Conservation (phyloP, 2,113 vertebrate species). For the Mixornis gularis region DNA sequence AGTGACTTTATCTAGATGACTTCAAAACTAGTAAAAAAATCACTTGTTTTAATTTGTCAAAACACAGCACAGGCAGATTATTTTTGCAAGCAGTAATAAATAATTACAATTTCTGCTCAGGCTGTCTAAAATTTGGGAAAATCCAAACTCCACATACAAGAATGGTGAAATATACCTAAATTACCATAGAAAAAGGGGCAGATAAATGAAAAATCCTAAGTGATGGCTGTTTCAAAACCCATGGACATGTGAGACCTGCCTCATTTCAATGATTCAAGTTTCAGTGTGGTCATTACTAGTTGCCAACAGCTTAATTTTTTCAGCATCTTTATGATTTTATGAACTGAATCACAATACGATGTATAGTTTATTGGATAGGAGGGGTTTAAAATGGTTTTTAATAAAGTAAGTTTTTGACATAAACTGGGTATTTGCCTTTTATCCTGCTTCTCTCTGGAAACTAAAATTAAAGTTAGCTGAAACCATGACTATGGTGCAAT, state of each 20-base stretch:
- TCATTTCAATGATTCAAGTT: not conserved
- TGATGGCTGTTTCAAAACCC: not conserved
- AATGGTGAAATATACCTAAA: not conserved
- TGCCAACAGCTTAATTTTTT: not conserved
- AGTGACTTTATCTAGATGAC: not conserved
- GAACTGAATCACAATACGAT: not conserved
- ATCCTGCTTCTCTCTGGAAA: not conserved
- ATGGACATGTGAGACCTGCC: not conserved
- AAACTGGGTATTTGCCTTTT: not conserved
- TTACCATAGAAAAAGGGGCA: not conserved
- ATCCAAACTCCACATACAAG: not conserved
- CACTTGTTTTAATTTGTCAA: not conserved
- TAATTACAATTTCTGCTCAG: not conserved
- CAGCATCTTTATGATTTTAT: not conserved
- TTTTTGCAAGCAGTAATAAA: not conserved
- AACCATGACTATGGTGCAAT: not conserved
- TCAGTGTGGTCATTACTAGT: not conserved
- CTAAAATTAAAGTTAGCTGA: not conserved
- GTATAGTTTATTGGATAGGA: not conserved
- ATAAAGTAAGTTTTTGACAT: not conserved
- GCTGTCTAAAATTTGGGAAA: not conserved
- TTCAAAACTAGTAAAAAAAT: not conserved
- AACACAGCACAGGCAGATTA: not conserved
- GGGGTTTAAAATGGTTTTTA: not conserved
- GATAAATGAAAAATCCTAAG: not conserved